Evolutionary conservation across 2,797 vertebrate species (phyloP), one percentile per base, ranked within the genome.

Genomic region (Sebastes hubbsi): DNA sequence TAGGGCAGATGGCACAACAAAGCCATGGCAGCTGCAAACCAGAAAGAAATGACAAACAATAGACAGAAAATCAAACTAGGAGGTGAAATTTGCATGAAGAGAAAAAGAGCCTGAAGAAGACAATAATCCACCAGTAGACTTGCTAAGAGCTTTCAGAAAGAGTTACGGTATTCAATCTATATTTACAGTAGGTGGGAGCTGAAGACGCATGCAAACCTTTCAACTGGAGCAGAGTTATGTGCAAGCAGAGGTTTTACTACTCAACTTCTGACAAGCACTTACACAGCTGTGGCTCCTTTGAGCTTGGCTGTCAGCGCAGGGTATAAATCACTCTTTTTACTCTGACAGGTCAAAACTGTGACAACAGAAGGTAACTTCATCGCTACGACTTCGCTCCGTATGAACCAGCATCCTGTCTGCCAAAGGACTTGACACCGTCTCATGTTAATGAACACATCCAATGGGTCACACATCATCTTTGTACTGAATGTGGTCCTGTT

Each of bases 281-380:
- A 82, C 80, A 86, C 74, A 85, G 56, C 78, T 65, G 29, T 70
- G 78, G 59, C 75, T 87, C 76, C 64, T 81, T 55, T 70, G 62
- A 82, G 80, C 72, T 83, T 38, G 61, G 76, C 76, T 77, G 83
- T 87, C 81, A 79, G 65, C 71, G 64, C 25, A 62, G 55, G 65
- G 24, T 70, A 83, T 92, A 84, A 88, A 91, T 88, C 84, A 78
- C 34, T 77, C 29, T 20, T 20, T 59, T 78, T 59, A 56, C 20
- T 64, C 83, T 60, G 78, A 83, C 81, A 84, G 76, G 65, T 83
- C 64, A 71, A 67, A 77, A 58, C 25, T 2, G 16, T 77, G 66
- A 82, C 73, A 78, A 81, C 63, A 78, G 66, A 70, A 68, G 77
- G 82, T 78, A 80, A 65, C 62, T 82, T 82, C 62, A 85, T 55